Evolutionary conservation across 2,888 invertebrate species (phyloP).

Genomic region (Mythimna vitellina): DNA sequence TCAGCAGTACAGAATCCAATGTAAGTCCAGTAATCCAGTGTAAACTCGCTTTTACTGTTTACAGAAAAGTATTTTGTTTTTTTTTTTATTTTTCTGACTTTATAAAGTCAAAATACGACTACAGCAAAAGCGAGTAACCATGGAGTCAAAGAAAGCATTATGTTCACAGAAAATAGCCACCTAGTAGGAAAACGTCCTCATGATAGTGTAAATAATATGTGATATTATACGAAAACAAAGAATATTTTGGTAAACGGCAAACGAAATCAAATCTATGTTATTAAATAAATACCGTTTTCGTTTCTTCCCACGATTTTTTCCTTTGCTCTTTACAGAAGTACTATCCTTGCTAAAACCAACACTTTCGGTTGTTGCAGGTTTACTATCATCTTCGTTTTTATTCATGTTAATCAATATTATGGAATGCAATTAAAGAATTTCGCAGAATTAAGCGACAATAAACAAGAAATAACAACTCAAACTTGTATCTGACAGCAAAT

Average conservation of each 20-base stretch:
- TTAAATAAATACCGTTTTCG: conserved; percentile 75
- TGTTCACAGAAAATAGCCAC: not conserved
- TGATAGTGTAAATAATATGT: not conserved
- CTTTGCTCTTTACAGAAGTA: conserved; percentile 67
- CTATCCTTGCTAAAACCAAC: conserved; percentile 51
- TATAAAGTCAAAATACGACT: too few species aligned
- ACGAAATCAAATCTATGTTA: not conserved
- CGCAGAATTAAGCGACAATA: not conserved
- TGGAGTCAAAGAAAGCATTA: not conserved
- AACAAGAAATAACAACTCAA: not conserved
- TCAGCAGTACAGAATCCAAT: not conserved
- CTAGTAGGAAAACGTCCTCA: not conserved
- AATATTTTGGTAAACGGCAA: too few species aligned
- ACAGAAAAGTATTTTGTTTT: too few species aligned
- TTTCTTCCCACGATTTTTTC: conserved; percentile 75
- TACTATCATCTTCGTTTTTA: conserved; percentile 47
- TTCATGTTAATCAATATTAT: conserved; percentile 21
- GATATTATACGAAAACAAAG: not conserved
- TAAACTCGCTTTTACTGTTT: too few species aligned
- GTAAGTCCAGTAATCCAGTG: too few species aligned
- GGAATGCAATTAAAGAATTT: not conserved
- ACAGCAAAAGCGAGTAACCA: not conserved
- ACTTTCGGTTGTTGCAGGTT: conserved; percentile 25
- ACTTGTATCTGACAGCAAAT: not conserved
- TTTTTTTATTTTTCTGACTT: too few species aligned